Evolutionary conservation across 2,113 vertebrate genomes (phyloP), one percentile per base, ranked within the genome.

Genomic region (Hippocampus mohnikei): DNA sequence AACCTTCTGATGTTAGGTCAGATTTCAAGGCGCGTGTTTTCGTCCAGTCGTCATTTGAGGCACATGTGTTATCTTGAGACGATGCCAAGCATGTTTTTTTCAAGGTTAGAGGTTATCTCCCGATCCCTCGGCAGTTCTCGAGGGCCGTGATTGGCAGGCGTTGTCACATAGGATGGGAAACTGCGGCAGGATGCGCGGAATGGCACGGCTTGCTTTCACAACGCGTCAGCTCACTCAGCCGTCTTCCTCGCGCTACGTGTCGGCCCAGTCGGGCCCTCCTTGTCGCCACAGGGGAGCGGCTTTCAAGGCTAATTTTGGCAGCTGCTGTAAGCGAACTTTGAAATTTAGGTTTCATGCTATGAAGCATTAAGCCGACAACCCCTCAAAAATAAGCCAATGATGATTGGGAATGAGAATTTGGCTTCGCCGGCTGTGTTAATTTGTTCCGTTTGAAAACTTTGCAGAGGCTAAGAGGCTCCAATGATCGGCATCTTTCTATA

Each of bases 401-500:
- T 27, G 42, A 70, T 75, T 44, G 27, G 46, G 52, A 76, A 70
- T 60, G 3, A 52, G 59, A 80, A 78, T 37, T 81, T 74, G 81
- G 72, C 83, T 63, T 52, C 70, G 74, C 42, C 66, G 86, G 81
- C 82, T 81, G 67, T 37, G 72, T 67, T 82, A 84, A 87, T 91
- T 88, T 84, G 78, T 80, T 86, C 72, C 74, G 82, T 90, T 88
- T 88, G 69, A 83, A 82, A 86, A 81, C 75, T 77, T 65, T 76
- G 79, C 78, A 64, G 9, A 44, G 41, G 42, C 63, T 27, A 25
- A 16, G 58, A 16, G 25, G 13, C 58, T 27, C 23, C 42, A 3
- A 16, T 87, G 88, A 90, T 90, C 86, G 87, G 79, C 85, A 91
- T 91, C 88, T 88, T 90, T 87, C 89, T 90, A 87, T 91, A 88